Percentiles rank a stretch among this genome's conserved stretches.
These are phyloP conservation scores for Triplophysa tibetana DNA, from an alignment of 2,113 vertebrate genomes.

Conservation along the genomic window DNA sequence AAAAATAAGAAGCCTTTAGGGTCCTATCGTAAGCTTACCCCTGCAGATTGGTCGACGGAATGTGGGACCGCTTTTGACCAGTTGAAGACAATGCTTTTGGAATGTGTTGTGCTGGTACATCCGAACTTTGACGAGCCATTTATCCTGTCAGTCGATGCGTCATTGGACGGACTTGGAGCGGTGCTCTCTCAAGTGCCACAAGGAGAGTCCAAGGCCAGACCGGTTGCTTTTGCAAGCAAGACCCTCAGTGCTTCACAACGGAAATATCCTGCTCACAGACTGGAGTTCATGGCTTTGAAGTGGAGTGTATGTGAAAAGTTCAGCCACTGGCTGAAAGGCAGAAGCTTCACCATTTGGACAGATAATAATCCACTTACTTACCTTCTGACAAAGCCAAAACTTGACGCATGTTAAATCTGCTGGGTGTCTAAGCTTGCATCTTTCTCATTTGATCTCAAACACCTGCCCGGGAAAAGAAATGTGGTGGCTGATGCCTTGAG, in stretches of 20 bases:
- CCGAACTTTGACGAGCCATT: constrained; percentile 34
- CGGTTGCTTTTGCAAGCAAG: constrained; percentile 36
- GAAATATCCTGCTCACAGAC: constrained; percentile 39
- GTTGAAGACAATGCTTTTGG: constrained; percentile 8
- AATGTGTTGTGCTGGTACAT: constrained; percentile 39
- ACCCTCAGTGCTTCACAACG: constrained; percentile 17
- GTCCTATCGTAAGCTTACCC: too few species aligned
- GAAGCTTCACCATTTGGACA: neutral
- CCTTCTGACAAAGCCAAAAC: too few species aligned
- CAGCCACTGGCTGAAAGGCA: constrained; percentile 36
- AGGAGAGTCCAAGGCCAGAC: constrained; percentile 20
- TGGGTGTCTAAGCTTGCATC: too few species aligned
- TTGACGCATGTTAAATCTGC: too few species aligned
- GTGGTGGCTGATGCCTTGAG: too few species aligned
- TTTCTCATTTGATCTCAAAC: too few species aligned
- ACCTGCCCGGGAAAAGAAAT: too few species aligned
- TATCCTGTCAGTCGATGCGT: constrained; percentile 35
- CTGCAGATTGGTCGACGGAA: constrained; percentile 2
- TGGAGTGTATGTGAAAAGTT: constrained; percentile 44
- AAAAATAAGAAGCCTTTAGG: neutral
- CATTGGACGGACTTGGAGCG: constrained; percentile 31
- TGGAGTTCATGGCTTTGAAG: constrained; percentile 43
- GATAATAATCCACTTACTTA: too few species aligned
- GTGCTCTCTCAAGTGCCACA: constrained; percentile 37
- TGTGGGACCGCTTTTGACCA: constrained; percentile 6